Base-by-base conservation (phyloP, 1,140 invertebrate genomes). In the Anastatus disparis region DNA sequence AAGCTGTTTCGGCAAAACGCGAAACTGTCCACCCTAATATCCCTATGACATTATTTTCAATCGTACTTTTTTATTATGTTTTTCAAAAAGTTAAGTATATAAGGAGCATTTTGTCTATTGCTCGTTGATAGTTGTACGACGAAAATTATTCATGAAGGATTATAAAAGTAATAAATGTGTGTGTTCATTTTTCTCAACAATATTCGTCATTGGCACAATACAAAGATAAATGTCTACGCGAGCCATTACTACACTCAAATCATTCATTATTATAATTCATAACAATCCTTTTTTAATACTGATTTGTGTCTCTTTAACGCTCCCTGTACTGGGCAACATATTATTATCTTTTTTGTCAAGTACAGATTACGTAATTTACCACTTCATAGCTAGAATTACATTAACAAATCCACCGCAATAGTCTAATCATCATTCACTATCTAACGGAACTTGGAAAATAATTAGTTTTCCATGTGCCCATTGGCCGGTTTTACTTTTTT, bases 211-310 rank as follows among this genome's bases (percentile, higher is more conserved):
- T 71, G 62, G 70, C 61, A 71, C 70, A 71, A 59, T 71, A 65
- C 62, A 71, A 66, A 66, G 70, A 58, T 65, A 52, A 71, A 65
- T 42, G 31, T 65, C 44, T 71, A 59, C 31, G 61, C 31, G 61
- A 65, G 42, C 53, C 53, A 65, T 50, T 40, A 42, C 62, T 65
- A 59, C 46, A 61, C 7, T 59, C 44, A 66, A 71, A 52, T 71
- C 44, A 66, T 71, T 66, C 38, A 66, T 15, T 40, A 42, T 61
- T 29, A 53, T 65, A 50, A 52, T 71, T 59, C 46, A 44, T 65
- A 66, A 73, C 67, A 69, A 73, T 69, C 31, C 44, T 67, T n/a
- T n/a, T 68, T 52, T 70, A 73, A 73, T 70, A 73, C 71, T 73
- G 71, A 65, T 73, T 40, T 61, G 61, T 70, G 46, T 56, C 53